These are phyloP conservation scores for Hyperoodon ampullatus DNA, from an alignment of 2,113 vertebrate species.

Conservation along the genomic window DNA sequence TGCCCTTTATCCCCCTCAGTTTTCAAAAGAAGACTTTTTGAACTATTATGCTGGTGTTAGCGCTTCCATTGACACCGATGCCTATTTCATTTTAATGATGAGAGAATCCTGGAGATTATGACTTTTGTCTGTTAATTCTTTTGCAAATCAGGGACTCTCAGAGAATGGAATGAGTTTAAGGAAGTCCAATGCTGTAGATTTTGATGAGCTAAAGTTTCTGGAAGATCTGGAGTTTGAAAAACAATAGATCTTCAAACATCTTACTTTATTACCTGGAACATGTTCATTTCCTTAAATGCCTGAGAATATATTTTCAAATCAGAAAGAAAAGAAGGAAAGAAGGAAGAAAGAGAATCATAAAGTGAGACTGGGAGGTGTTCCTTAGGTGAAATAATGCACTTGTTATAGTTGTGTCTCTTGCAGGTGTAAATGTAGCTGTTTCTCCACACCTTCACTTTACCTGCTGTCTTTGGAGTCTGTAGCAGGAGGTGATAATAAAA, in stretches of 20 bases:
- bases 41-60: constrained; percentile 81
- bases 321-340: background rate
- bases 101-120: constrained; percentile 80
- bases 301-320: constrained; percentile 2
- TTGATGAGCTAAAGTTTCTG: constrained; percentile 7
- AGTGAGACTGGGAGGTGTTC: background rate
- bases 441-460: background rate
- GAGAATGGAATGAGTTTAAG: background rate
- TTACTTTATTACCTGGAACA: background rate
- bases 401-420: background rate
- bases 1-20: constrained; percentile 56
- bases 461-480: background rate
- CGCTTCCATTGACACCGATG: constrained; percentile 77
- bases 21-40: constrained; percentile 81
- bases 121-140: constrained; percentile 49
- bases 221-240: background rate
- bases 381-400: background rate
- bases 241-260: background rate
- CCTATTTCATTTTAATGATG: constrained; percentile 83
- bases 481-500: background rate
- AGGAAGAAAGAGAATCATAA: background rate
- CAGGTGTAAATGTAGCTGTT: background rate
- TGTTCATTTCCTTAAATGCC: background rate
- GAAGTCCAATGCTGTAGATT: background rate
- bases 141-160: background rate